Percentiles rank a stretch among this genome's conserved stretches.
Conservation (phyloP, 2,888 invertebrate genomes). For the Alcis repandata region DNA sequence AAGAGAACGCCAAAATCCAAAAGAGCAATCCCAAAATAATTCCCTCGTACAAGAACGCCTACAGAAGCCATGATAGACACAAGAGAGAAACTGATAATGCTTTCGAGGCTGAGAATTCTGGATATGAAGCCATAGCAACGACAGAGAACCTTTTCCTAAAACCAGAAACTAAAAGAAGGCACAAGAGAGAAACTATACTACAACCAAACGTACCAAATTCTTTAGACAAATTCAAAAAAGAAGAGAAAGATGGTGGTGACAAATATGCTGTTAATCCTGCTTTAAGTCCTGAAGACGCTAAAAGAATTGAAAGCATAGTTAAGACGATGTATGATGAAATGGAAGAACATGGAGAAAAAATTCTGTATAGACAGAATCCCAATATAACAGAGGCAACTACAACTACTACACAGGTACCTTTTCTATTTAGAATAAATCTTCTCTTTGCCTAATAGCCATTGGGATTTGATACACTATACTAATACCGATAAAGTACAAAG, state of each 20-base stretch:
- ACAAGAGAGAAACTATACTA: neutral
- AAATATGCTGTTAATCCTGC: constrained; percentile 50
- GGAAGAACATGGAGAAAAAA: constrained; percentile 57
- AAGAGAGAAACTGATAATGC: constrained; percentile 18
- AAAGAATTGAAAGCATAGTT: constrained; percentile 69
- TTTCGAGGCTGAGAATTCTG: neutral
- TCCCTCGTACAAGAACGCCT: constrained; percentile 27
- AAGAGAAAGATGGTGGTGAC: neutral
- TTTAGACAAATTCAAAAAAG: neutral
- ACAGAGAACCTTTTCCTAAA: neutral
- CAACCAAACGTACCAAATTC: neutral
- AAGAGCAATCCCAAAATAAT: constrained; percentile 42
- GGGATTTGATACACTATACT: no score
- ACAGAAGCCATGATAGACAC: neutral
- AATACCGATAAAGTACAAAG: no score
- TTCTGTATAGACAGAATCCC: constrained; percentile 60
- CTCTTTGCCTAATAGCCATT: no score
- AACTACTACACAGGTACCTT: constrained; percentile 11
- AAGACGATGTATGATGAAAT: constrained; percentile 75
- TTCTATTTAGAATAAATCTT: neutral
- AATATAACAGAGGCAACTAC: constrained; percentile 32
- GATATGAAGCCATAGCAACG: neutral
- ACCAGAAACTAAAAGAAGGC: neutral
- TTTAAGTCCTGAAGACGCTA: constrained; percentile 55
- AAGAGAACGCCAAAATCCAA: constrained; percentile 54